These are phyloP conservation scores for Pammene aurita DNA, from an alignment of 2,888 invertebrate species.

Conservation along the genomic window DNA sequence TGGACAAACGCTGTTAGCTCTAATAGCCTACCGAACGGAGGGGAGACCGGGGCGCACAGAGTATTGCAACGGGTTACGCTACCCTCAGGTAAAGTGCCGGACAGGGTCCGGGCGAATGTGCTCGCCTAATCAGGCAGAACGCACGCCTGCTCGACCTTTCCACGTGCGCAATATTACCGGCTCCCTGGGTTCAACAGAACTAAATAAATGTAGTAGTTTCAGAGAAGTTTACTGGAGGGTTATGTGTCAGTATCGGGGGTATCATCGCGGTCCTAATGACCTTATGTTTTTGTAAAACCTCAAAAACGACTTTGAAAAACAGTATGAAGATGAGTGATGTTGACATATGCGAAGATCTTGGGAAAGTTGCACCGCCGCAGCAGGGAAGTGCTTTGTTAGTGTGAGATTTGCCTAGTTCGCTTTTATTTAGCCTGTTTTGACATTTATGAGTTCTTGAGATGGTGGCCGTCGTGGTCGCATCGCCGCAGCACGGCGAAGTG, in stretches of 20 bases:
- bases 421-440: not conserved
- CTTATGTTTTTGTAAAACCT: too few species aligned
- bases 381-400: not conserved
- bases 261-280: too few species aligned
- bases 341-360: too few species aligned
- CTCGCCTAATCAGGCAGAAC: conserved; percentile 36
- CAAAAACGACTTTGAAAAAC: too few species aligned
- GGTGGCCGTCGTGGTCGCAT: conserved; percentile 86
- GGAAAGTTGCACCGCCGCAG: not conserved
- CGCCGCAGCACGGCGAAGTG: conserved; percentile 94
- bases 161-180: conserved; percentile 31
- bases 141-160: conserved; percentile 35
- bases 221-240: too few species aligned
- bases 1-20: conserved; percentile 41
- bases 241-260: too few species aligned
- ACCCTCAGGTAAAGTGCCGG: conserved; percentile 35
- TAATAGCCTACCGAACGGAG: conserved; percentile 30
- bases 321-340: too few species aligned
- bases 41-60: conserved; percentile 24
- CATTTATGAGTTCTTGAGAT: conserved; percentile 69
- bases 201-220: conserved; percentile 30
- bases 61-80: conserved; percentile 35
- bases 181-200: conserved; percentile 26
- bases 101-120: conserved; percentile 28
- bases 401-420: not conserved